Conservation (phyloP, 2,888 invertebrate genomes). For the Lypha dubia region DNA sequence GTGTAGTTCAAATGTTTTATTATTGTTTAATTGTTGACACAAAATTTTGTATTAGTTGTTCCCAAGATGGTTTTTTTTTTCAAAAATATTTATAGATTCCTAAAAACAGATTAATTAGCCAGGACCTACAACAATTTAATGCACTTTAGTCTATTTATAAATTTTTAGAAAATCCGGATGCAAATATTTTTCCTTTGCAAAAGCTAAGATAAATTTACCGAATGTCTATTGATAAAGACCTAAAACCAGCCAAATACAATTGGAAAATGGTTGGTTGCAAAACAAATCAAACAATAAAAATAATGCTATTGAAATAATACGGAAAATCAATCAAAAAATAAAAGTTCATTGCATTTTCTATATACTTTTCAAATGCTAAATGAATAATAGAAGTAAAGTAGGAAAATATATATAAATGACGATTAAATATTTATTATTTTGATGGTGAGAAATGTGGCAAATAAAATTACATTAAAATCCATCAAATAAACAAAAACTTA, state of each 20-base stretch:
- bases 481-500: not conserved
- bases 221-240: conserved; percentile 59
- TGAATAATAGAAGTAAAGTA: conserved; percentile 1
- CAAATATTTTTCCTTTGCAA: conserved; percentile 43
- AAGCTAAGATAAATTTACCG: conserved; percentile 10
- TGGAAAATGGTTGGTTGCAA: not conserved
- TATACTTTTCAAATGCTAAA: conserved; percentile 23
- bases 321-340: conserved; percentile 63
- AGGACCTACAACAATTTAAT: conserved; percentile 43
- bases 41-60: not conserved
- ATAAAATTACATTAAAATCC: not conserved
- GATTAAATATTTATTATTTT: conserved; percentile 8
- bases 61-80: not conserved
- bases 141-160: conserved; percentile 32
- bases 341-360: conserved; percentile 70
- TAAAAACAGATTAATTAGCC: conserved; percentile 20
- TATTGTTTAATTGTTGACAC: not conserved
- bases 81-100: not conserved
- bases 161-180: conserved; percentile 64
- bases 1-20: not conserved
- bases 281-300: conserved; percentile 2
- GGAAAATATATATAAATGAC: not conserved
- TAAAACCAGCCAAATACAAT: conserved; percentile 18
- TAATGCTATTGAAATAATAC: conserved; percentile 42
- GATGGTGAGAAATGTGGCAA: not conserved